Conservation (phyloP, 30 jellyfish, hydroid and myxozoan species). For the Hydractinia symbiolongicarpus region DNA sequence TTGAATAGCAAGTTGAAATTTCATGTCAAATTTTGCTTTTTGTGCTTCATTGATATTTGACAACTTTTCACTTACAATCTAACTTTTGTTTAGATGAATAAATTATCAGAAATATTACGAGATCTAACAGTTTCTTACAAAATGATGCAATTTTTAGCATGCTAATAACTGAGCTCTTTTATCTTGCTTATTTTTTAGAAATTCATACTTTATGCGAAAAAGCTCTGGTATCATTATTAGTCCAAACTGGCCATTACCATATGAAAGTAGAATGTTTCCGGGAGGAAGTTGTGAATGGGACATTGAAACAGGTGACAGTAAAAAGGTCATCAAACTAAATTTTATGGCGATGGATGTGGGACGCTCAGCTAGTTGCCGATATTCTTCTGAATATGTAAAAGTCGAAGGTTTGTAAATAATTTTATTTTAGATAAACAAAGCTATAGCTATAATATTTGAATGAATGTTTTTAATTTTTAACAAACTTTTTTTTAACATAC, state of each 20-base stretch:
- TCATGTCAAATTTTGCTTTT: no score
- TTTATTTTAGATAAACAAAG: background rate
- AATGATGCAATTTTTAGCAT: no score
- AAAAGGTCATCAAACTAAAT: conserved; percentile 52
- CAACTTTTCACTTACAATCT: no score
- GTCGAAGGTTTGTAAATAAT: background rate
- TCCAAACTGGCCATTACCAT: conserved; percentile 36
- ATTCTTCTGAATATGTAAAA: background rate
- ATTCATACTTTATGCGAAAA: background rate
- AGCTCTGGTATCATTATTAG: conserved; percentile 24
- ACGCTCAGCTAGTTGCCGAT: background rate
- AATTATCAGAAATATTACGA: no score
- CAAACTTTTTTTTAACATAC: no score
- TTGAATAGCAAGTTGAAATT: no score
- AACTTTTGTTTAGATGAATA: no score
- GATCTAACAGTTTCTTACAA: no score
- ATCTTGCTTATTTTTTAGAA: background rate
- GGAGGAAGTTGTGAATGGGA: conserved; percentile 68
- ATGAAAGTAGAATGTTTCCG: background rate
- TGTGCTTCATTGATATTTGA: no score
- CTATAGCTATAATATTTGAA: no score
- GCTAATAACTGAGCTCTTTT: no score
- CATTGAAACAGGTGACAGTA: conserved; percentile 37
- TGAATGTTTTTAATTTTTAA: no score
- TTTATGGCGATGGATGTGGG: conserved; percentile 60